Conservation (phyloP, 2,113 vertebrate species). For the Tragelaphus strepsiceros region DNA sequence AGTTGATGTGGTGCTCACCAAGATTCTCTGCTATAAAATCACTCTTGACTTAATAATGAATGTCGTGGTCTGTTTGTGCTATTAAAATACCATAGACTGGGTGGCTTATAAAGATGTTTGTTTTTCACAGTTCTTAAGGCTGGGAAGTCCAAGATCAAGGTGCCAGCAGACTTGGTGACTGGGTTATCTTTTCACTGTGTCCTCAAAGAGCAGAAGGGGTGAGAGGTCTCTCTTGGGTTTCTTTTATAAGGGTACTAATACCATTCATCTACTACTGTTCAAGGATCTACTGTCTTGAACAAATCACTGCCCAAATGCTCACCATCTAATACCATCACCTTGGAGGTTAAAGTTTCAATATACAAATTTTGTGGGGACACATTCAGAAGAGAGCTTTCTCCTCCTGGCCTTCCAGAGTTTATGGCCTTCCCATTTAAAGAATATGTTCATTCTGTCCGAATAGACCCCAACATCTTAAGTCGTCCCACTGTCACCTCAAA, state of each 20-base stretch:
- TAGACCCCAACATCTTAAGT: neutral
- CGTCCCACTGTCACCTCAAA: neutral
- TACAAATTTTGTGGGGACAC: neutral
- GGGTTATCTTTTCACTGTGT: neutral
- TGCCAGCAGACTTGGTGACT: neutral
- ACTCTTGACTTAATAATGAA: neutral
- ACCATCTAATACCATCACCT: neutral
- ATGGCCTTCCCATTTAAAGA: neutral
- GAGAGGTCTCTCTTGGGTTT: neutral
- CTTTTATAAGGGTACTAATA: neutral
- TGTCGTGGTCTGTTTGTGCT: rapidly evolving
- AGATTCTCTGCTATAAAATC: neutral
- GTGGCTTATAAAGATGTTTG: neutral
- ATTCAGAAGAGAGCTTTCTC: neutral
- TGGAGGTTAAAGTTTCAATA: neutral
- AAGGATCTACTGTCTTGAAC: neutral
- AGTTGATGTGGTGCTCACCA: neutral
- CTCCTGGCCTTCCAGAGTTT: neutral
- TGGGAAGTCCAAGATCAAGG: neutral
- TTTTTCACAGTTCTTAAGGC: neutral
- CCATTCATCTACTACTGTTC: neutral
- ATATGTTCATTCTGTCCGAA: neutral
- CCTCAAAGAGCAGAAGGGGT: neutral
- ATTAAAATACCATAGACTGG: neutral
- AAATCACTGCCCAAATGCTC: neutral